Base-by-base conservation (phyloP, 35 echinoderm and acorn worm species). In the Lytechinus variegatus region DNA sequence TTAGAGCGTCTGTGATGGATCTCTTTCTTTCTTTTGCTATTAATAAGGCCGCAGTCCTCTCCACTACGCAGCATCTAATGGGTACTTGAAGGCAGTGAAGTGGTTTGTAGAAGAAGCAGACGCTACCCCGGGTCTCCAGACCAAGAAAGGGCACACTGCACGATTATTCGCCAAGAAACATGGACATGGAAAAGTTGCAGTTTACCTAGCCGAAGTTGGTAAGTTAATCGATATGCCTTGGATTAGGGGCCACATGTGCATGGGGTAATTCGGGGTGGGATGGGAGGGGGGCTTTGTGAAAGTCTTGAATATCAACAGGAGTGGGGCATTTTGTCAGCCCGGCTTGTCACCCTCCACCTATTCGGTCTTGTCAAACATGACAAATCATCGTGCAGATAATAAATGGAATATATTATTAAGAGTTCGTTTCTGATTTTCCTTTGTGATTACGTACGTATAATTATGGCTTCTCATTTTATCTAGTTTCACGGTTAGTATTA, bases 131-230 rank as follows among this genome's bases (percentile, higher is more conserved):
- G 71, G 94, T 72, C 95, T 97, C 6, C 55, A 92, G 13, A 98
- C 96, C 86, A 98, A 98, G 54, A 98, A 98, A 92, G 97, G 96
- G 95, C 87, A 96, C 12, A 98, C 97, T 10, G 96, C 97, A 61
- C 96, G 97, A 93, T 55, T 95, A 4, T 96, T 96, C 91, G 97
- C 97, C 91, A 98, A 98, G 96, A 98, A 97, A 56, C 95, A 97
- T 79, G 97, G 96, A 3, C 96, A 98, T 94, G 96, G 95, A 54
- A 98, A 98, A 96, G 97, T 98, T 19, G 97, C 95, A 19, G 94
- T 97, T 52, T 98, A 96, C 60, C 54, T 98, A 12, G 95, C 96
- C 27, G 96, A 98, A 97, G 95, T 98, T 79, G 97, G 97, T 98
- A 91, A 97, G 97, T 21, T 79, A 54, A 8, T 7, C 4, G 2